Percentiles rank a stretch among this genome's conserved stretches.
Evolutionary conservation across 2,113 vertebrate genomes (phyloP).

Genomic region (Bufo bufo): DNA sequence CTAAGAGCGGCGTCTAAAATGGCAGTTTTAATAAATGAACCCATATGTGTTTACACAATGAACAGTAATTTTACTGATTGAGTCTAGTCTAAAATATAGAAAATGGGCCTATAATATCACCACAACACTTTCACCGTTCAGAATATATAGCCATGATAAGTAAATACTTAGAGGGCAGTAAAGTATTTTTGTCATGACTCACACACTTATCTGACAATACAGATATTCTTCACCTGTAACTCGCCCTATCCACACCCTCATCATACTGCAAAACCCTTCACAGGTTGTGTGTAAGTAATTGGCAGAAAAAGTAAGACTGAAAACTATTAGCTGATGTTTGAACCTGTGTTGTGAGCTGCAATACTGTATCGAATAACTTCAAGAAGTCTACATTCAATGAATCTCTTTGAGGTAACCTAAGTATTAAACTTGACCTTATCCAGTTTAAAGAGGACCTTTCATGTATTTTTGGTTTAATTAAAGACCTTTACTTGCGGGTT

Average conservation of each 20-base stretch:
- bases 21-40: no score
- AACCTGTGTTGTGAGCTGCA: neutral
- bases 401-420: no score
- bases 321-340: no score
- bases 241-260: conserved; percentile 17
- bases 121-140: neutral
- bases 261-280: neutral
- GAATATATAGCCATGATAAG: neutral
- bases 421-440: no score
- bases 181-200: conserved; percentile 28
- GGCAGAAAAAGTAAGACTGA: neutral
- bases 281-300: neutral
- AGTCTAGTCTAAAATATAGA: neutral
- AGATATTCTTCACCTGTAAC: conserved; percentile 24
- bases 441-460: no score
- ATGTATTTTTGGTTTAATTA: no score
- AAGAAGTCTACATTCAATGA: no score
- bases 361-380: neutral
- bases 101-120: neutral
- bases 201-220: conserved; percentile 12
- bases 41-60: neutral
- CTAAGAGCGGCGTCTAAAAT: no score
- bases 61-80: neutral
- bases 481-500: no score
- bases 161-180: conserved; percentile 16